Conservation (phyloP, 2,797 vertebrate genomes). For the Helicolenus hilgendorfi region DNA sequence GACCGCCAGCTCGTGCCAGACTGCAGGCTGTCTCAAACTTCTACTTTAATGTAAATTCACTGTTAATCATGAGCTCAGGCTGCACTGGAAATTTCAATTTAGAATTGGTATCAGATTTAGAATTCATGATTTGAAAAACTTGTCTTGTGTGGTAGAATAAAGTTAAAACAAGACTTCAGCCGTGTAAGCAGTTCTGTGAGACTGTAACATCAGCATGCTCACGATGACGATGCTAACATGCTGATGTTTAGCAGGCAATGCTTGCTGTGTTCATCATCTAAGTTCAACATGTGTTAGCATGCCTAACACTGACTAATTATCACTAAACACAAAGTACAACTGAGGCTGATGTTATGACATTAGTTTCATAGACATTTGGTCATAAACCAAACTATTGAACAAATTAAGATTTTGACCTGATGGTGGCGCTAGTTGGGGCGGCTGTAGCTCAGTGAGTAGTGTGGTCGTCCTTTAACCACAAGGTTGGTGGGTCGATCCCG, state of each 20-base stretch:
- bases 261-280: background rate
- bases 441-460: background rate
- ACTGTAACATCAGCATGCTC: background rate
- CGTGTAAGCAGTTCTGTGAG: background rate
- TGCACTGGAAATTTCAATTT: slow-evolving; percentile 21
- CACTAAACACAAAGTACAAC: background rate
- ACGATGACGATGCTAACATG: background rate
- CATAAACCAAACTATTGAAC: background rate
- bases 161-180: background rate
- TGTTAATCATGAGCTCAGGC: slow-evolving; percentile 6
- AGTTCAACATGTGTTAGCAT: background rate
- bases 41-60: background rate
- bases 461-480: background rate
- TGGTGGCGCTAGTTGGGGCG: background rate
- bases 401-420: background rate
- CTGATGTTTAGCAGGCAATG: background rate
- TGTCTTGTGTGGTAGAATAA: background rate
- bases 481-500: background rate
- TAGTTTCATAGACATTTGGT: background rate
- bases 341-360: background rate
- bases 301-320: background rate
- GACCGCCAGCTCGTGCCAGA: background rate
- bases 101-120: background rate
- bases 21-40: slow-evolving; percentile 2
- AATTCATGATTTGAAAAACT: background rate